Conservation (phyloP, 2,888 invertebrate genomes). For the Hemaris fuciformis region DNA sequence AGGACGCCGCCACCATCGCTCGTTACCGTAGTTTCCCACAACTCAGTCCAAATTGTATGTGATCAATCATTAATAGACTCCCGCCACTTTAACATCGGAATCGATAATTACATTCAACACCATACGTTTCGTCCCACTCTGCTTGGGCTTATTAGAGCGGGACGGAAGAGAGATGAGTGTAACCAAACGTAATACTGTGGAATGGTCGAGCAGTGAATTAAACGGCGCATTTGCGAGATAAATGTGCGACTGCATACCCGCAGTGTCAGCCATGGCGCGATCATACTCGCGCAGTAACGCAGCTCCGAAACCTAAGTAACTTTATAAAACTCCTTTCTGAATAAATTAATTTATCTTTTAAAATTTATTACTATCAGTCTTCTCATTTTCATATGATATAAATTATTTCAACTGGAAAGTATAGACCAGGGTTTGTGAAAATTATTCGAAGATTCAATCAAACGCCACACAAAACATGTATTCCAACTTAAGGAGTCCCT, state of each 20-base stretch:
- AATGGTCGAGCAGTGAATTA: slow-evolving; percentile 19
- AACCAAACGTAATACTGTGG: slow-evolving; percentile 14
- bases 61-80: slow-evolving; percentile 15
- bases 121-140: slow-evolving; percentile 5
- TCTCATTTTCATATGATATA: too few species aligned
- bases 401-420: too few species aligned
- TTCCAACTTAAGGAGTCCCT: too few species aligned
- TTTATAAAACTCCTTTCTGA: background rate
- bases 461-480: too few species aligned
- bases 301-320: background rate
- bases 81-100: slow-evolving; percentile 12
- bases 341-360: background rate
- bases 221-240: slow-evolving; percentile 23
- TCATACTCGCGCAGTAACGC: background rate
- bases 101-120: slow-evolving; percentile 14
- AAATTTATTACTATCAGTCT: too few species aligned
- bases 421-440: too few species aligned
- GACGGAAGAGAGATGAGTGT: slow-evolving; percentile 11
- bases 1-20: background rate
- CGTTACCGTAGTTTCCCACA: slow-evolving; percentile 1
- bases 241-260: slow-evolving; percentile 18
- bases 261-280: slow-evolving; percentile 8
- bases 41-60: slow-evolving; percentile 6
- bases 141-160: background rate
- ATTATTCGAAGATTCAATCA: too few species aligned